Evolutionary conservation across 2,113 vertebrate species (phyloP), one percentile per base, ranked within the genome.

Genomic region (Semnopithecus entellus): DNA sequence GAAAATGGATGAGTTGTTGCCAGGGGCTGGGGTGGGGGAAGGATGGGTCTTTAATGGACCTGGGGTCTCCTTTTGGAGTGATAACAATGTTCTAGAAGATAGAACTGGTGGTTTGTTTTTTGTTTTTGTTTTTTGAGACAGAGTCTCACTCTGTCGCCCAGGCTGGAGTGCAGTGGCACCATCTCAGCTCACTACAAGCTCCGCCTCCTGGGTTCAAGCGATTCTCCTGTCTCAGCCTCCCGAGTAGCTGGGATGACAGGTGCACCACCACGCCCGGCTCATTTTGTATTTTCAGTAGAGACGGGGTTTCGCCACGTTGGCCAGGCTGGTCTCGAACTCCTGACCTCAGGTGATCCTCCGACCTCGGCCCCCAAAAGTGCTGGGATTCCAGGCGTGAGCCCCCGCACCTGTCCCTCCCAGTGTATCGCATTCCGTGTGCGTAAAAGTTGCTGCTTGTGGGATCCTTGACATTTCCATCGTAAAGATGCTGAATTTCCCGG

Each of bases 161-260:
- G 59, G 0, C 25, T 27, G 5, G 27, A 13, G 59, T 30, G 59
- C 25, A 30, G 0, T 64, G 11, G 11, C 0, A 0, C 0, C 0
- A 64, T 64, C 59, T 64, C 11, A 2, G 25, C 59, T 64, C 59
- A 30, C 59, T 30, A 27, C 25, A 64, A 64, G 25, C 59, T 30
- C 25, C 2, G 1, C 59, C 25, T 13, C 59, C 25, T 4, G 4
- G 59, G 59, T 30, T 61, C 2, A 64, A 5, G 59, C 4, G 0
- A 30, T 13, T 64, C 59, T 64, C 59, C 59, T 64, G 59, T 0
- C 59, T 64, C 59, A 30, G 12, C 12, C 12, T 64, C 25, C 59
- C 0, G 2, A 64, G 59, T 30, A 30, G 25, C 59, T 64, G 59
- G 59, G 59, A 64, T 0, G 2, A 64, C 59, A 61, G 59, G 25